phyloP scores from a whole-genome alignment of 2,797 vertebrate species.

The Sebastes wilsoni region DNA sequence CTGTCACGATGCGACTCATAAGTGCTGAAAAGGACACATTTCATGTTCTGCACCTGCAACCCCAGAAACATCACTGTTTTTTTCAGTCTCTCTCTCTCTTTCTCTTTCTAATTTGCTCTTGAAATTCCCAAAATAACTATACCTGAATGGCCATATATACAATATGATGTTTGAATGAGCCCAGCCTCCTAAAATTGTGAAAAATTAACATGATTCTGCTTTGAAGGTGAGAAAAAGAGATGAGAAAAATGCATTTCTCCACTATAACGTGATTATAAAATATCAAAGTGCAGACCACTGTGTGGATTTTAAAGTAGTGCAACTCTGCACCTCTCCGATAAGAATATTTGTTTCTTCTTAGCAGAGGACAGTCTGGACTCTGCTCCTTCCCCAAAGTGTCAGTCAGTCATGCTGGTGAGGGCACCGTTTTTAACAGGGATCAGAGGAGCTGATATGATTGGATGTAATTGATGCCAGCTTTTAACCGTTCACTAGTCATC shows the following conservation, averaged over 20 bases:
- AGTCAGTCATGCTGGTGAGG: not conserved
- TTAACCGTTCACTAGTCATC: not conserved
- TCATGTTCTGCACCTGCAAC: slow-evolving; percentile 35
- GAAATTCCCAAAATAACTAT: not conserved
- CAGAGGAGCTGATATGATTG: slow-evolving; percentile 2
- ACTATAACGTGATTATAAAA: not conserved
- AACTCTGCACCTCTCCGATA: not conserved
- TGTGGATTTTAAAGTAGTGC: not conserved
- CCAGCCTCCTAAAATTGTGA: not conserved
- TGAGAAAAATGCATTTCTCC: not conserved
- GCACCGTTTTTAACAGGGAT: not conserved
- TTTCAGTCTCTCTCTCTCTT: not conserved
- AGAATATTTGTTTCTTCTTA: not conserved
- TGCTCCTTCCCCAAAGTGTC: not conserved
- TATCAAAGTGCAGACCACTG: not conserved
- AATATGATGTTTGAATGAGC: not conserved
- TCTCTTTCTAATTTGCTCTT: not conserved
- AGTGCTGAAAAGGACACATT: slow-evolving; percentile 45
- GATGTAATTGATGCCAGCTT: slow-evolving; percentile 10
- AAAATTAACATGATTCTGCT: not conserved
- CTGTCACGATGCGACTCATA: slow-evolving; percentile 44
- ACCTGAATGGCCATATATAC: not conserved
- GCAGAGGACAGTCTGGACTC: not conserved
- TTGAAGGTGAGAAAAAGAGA: not conserved
- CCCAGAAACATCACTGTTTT: not conserved